These are phyloP conservation scores for Hyposoter dolosus DNA, from an alignment of 2,888 invertebrate species.

Conservation along the genomic window DNA sequence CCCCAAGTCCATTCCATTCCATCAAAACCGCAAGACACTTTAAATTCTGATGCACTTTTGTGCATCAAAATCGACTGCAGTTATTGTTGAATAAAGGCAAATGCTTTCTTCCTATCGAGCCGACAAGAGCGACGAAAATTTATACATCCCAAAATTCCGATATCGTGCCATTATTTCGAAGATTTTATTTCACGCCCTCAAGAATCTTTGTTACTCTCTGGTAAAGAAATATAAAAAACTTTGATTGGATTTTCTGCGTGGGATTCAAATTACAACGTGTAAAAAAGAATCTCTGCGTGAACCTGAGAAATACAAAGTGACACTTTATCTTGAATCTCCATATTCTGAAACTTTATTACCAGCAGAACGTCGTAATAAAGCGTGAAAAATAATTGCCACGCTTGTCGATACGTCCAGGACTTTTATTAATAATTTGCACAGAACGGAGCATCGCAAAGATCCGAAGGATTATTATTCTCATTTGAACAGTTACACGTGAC, in stretches of 20 bases:
- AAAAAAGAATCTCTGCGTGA: slow-evolving; percentile 66
- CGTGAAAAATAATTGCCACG: neutral
- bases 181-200: neutral
- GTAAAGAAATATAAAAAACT: neutral
- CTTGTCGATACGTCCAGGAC: slow-evolving; percentile 6
- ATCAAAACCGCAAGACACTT: slow-evolving; percentile 20
- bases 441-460: neutral
- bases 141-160: neutral
- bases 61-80: slow-evolving; percentile 75
- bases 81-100: slow-evolving; percentile 2
- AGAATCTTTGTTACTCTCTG: neutral
- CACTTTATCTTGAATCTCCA: neutral
- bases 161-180: neutral
- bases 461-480: neutral
- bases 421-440: slow-evolving; percentile 30
- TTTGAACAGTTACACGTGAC: neutral
- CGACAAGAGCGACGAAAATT: neutral
- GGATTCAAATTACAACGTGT: neutral
- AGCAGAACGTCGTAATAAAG: slow-evolving; percentile 10
- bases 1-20: slow-evolving; percentile 46
- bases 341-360: slow-evolving; percentile 5
- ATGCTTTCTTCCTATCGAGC: neutral
- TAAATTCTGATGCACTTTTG: slow-evolving; percentile 25
- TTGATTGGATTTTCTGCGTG: neutral
- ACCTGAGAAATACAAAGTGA: neutral